These are phyloP conservation scores for Uria lomvia DNA, from an alignment of 2,113 vertebrate species.

Conservation along the genomic window DNA sequence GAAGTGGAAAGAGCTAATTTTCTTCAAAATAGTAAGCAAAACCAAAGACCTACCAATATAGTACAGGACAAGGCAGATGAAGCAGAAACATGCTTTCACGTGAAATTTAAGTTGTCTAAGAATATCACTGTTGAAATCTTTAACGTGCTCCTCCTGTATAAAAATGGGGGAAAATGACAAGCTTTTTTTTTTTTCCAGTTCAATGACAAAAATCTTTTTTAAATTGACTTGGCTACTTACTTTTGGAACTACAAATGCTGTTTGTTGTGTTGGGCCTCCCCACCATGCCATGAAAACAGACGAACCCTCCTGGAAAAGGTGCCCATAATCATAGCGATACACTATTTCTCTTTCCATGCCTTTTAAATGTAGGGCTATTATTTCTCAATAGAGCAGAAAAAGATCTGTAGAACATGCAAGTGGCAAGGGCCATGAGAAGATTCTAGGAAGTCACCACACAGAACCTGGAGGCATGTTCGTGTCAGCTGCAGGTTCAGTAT, in stretches of 20 bases:
- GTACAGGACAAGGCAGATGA: background rate
- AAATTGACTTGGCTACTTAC: background rate
- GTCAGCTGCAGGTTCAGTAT: constrained; percentile 2
- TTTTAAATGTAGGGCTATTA: background rate
- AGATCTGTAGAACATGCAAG: background rate
- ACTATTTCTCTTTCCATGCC: background rate
- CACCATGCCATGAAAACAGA: background rate
- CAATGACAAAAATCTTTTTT: constrained; percentile 50
- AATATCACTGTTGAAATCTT: constrained; percentile 18
- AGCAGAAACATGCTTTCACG: background rate
- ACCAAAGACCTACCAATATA: constrained; percentile 1
- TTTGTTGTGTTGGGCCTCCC: background rate
- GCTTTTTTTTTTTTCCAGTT: constrained; percentile 51
- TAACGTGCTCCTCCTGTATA: background rate
- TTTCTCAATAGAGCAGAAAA: constrained; percentile 22
- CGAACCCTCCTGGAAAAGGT: background rate
- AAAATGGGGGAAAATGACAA: constrained; percentile 40
- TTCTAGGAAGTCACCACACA: background rate
- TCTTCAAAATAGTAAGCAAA: background rate
- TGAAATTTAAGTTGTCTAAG: background rate
- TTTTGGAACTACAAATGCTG: background rate
- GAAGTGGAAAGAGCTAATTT: background rate
- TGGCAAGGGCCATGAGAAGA: background rate
- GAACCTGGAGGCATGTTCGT: background rate
- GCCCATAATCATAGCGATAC: background rate